These are phyloP conservation scores for Onychorhynchus coronatus DNA, from an alignment of 2,113 vertebrate genomes.

Conservation along the genomic window DNA sequence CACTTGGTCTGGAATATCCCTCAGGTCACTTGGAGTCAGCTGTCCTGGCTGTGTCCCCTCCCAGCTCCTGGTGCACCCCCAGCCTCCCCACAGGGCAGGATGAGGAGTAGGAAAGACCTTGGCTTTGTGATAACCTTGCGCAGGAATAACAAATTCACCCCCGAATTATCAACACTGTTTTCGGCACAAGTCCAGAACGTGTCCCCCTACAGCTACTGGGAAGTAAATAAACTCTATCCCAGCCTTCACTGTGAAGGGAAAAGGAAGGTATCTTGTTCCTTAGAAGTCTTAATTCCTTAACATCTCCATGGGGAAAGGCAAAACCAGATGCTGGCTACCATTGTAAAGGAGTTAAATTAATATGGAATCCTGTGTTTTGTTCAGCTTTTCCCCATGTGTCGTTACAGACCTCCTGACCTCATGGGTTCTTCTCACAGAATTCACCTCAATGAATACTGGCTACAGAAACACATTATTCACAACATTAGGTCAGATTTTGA, in stretches of 20 bases:
- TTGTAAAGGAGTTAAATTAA: not conserved
- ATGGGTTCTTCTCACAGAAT: not conserved
- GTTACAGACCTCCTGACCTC: not conserved
- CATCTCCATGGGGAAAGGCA: not conserved
- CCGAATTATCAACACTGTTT: not conserved
- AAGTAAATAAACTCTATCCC: not conserved
- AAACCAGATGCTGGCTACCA: not conserved
- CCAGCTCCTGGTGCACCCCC: not conserved
- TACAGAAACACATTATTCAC: not conserved
- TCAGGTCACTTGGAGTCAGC: not conserved
- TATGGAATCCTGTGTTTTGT: not conserved
- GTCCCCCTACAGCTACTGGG: not conserved
- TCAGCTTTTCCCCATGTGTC: not conserved
- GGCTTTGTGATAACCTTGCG: not conserved
- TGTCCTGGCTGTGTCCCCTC: not conserved
- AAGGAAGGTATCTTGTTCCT: not conserved
- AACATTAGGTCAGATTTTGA: not conserved
- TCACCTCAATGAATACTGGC: not conserved
- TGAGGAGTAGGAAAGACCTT: not conserved
- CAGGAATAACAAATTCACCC: not conserved
- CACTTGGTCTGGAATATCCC: not conserved
- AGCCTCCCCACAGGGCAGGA: not conserved
- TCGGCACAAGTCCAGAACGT: not conserved
- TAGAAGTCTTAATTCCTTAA: not conserved
- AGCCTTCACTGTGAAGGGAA: not conserved